A percentile compares a stretch with the other conserved stretches of the same genome.
Evolutionary conservation across 2,888 invertebrate species (phyloP).

Genomic region (Hoplodrina blanda): DNA sequence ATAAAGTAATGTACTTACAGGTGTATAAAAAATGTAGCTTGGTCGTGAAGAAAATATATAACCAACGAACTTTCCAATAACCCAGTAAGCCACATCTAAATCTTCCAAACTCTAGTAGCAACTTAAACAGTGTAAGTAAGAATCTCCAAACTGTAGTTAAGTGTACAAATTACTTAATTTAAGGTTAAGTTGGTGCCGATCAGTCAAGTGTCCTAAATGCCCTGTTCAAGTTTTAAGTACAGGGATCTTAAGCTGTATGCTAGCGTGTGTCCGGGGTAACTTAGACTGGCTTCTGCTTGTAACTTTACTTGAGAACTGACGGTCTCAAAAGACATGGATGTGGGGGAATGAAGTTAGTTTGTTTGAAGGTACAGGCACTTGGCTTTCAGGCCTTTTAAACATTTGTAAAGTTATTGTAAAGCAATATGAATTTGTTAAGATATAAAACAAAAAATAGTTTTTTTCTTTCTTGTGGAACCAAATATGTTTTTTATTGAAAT

Average conservation of each 20-base stretch:
- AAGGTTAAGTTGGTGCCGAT: constrained; percentile 87
- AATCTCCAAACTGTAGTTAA: constrained; percentile 90
- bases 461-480: too few species aligned
- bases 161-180: constrained; percentile 91
- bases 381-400: background rate
- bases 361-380: background rate
- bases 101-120: constrained; percentile 70
- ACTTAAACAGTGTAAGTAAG: constrained; percentile 84
- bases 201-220: constrained; percentile 81
- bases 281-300: constrained; percentile 40
- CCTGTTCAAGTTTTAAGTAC: constrained; percentile 65
- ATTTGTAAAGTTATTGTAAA: too few species aligned
- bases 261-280: constrained; percentile 50
- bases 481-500: too few species aligned
- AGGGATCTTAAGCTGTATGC: constrained; percentile 57
- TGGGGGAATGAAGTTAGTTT: background rate
- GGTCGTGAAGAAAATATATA: too few species aligned
- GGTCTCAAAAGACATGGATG: constrained; percentile 5
- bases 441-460: too few species aligned
- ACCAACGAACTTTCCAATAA: background rate
- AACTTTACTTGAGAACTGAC: constrained; percentile 38
- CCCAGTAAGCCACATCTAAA: constrained; percentile 55
- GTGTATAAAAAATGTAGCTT: too few species aligned
- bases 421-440: too few species aligned
- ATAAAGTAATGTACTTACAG: too few species aligned